Evolutionary conservation across 2,888 invertebrate genomes (phyloP), one percentile per base, ranked within the genome.

Genomic region (Scaptomyza tumidula): DNA sequence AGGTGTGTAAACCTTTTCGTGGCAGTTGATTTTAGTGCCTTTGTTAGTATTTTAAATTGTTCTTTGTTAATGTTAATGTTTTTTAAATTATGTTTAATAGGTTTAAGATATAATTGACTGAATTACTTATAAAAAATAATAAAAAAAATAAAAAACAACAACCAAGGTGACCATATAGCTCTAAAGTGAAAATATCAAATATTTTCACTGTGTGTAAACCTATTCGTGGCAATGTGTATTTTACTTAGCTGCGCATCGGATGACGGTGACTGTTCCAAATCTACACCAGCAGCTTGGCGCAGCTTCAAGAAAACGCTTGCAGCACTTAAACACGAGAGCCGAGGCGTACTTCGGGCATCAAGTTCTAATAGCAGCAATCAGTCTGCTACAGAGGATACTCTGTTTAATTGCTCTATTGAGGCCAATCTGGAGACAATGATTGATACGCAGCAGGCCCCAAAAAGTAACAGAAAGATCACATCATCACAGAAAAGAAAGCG

Each of bases 401-500:
- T 56, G 0, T 5, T 69, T 46, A 55, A 71, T 5, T 39, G 60
- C 33, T 52, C 64, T 0, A 49, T 71, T 13, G 66, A 60, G 2
- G 46, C 45, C 1, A 78, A 71, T 49, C 31, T 75, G 6, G 14
- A 11, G 9, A 48, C 39, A 6, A 44, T 61, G 14, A 37, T 66
- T 7, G 31, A 57, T 2, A 46, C 35, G 10, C 43, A 57, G 10
- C 37, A 35, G 6, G 33, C 39, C 3, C 33, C 56, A 5, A 37
- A 9, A 13, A 56, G 16, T 19, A 4, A n/a, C 13, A 50, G 6
- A n/a, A 46, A 19, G 3, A 19, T 10, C 3, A 6, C 9, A 1
- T 43, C 31, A 13, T 6, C n/a, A 3, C 24, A 35, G 6, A 62
- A 45, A 13, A 65, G 33, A 14, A 53, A 41, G 6, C 67, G 79